Evolutionary conservation across 2,797 vertebrate genomes (phyloP), one percentile per base, ranked within the genome.

Genomic region (Pangasius mekongensis): DNA sequence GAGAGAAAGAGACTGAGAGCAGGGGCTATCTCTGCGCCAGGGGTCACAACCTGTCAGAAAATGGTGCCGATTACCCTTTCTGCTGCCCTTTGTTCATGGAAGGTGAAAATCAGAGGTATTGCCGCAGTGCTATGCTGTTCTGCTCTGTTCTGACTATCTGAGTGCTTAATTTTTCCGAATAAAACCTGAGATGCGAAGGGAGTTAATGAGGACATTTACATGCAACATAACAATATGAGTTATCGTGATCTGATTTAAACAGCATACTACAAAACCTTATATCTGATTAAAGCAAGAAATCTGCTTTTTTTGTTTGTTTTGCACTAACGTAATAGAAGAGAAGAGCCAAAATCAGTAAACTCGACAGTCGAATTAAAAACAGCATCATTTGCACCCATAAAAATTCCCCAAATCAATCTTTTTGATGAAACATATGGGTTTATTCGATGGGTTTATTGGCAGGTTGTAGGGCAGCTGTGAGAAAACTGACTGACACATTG

Each of bases 31-130:
- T 92, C 92, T 89, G 90, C 90, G 67, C 87, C 87, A 67, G 84
- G 93, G 95, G 94, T 93, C 92, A 92, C 94, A 94, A 94, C 93
- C 94, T 90, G 89, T 91, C 88, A 86, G 90, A 92, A 89, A 93
- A 91, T 83, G 91, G 88, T 88, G 84, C 94, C 94, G 94, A 95
- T 95, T 94, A 94, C 89, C 83, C 89, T 85, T 89, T 30, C 73
- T 60, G 81, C 88, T 88, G 90, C 88, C 88, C 85, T 71, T 88
- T 82, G 86, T 67, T 49, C 62, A 52, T 2, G 2, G 62, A 66
- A 66, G 82, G 60, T n/a, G 39, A 39, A 43, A 43, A 82, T 60
- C 77, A 43, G 20, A 66, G 39, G 16, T 62, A 62, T 62, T 82
- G 56, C 14, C 2, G 8, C 36, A 27, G 6, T 10, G 14, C 16